phyloP scores from a whole-genome alignment of 1,140 invertebrate genomes.

The Reticulitermes speratus region DNA sequence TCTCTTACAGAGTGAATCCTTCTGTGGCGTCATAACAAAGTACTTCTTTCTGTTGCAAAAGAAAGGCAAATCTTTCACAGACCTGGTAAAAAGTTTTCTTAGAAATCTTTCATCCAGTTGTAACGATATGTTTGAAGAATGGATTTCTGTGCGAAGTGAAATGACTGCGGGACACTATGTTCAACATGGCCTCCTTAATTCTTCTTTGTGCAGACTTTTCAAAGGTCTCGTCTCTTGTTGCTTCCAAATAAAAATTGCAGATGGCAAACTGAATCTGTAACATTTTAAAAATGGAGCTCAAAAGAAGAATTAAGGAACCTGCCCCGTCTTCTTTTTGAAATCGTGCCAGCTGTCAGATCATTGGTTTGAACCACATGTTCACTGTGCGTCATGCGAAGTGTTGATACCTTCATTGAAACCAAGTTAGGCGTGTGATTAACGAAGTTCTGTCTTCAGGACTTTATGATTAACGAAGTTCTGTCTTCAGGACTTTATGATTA shows the following conservation, averaged over 20 bases:
- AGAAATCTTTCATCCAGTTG: not conserved
- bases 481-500: not conserved
- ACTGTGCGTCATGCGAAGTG: not conserved
- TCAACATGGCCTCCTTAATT: not conserved
- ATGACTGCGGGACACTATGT: not conserved
- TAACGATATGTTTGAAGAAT: not conserved
- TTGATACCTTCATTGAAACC: not conserved
- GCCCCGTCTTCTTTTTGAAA: too few relatives aligned
- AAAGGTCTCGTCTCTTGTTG: not conserved
- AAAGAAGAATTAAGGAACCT: too few relatives aligned
- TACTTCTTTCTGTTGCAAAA: not conserved
- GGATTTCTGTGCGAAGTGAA: not conserved
- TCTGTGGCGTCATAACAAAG: not conserved
- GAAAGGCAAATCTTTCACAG: not conserved
- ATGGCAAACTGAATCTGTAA: slow-evolving; percentile 2
- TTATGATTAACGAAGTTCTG: too few relatives aligned
- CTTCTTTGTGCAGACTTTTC: not conserved
- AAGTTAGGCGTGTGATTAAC: not conserved
- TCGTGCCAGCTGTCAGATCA: not conserved
- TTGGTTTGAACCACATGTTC: not conserved
- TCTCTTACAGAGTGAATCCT: too few relatives aligned
- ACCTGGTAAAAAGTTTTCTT: not conserved
- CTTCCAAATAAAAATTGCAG: not conserved
- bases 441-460: too few relatives aligned
- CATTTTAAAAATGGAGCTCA: not conserved